Base-by-base conservation (phyloP, 2,888 invertebrate genomes). In the Stomorhina lunata region DNA sequence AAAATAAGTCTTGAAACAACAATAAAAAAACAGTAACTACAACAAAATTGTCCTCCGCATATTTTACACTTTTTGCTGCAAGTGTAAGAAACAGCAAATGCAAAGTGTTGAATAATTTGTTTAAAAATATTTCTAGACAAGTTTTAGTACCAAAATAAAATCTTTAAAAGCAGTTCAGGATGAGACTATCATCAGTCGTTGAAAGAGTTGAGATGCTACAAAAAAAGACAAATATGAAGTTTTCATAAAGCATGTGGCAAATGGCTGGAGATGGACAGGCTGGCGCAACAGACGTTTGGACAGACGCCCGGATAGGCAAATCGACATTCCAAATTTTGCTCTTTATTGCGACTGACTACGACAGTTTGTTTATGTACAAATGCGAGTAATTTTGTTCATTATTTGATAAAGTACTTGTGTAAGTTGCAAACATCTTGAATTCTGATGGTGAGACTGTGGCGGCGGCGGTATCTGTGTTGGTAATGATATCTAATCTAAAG, bases 91-190 rank as follows among this genome's bases (percentile, higher is more conserved):
- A 50, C 80, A 83, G 83, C 85, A 82, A 84, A 88, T 88, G 88
- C 88, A 88, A 88, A 88, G 88, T 88, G 88, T 88, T 88, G 88
- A 88, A 88, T 88, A 88, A 88, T 88, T 88, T 88, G 88, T 88
- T 88, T 87, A 84, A 87, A 88, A 88, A 88, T 88, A 87, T 87
- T 88, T 88, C 87, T 84, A 87, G 88, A 86, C 86, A 85, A 84
- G 78, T 82, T 83, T 81, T 79, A 69, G 71, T 69, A 75, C 65
- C 57, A 75, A 82, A n/a, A 79, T 69, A 77, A 66, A 68, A 34
- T 63, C 43, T 48, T 15, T 10, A 34, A 61, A 72, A 68, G 48
- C 25, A 73, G 45, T 66, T 43, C 53, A 37, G 55, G 53, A 59
- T 27, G 66, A n/a, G n/a, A n/a, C n/a, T n/a, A n/a, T 34, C 25